Evolutionary conservation across 2,797 vertebrate species (phyloP).

Genomic region (Eupleurogrammus muticus): DNA sequence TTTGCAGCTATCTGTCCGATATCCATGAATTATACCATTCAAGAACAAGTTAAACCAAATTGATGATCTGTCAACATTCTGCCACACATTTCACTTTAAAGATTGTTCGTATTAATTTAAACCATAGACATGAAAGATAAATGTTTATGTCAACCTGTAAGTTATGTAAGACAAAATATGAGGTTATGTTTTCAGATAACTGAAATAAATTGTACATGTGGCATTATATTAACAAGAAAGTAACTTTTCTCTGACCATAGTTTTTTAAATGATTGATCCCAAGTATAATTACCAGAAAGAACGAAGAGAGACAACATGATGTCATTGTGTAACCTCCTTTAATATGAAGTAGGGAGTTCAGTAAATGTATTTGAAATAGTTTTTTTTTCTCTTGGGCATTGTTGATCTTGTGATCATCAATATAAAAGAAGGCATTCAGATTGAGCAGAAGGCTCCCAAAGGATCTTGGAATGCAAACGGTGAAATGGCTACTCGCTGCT

Average conservation of each 20-base stretch:
- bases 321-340: conserved; percentile 11
- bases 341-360: conserved; percentile 3
- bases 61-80: too few relatives aligned
- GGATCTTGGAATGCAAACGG: conserved; percentile 35
- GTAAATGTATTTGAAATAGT: neutral
- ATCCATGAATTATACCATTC: too few relatives aligned
- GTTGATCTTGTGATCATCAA: conserved; percentile 4
- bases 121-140: too few relatives aligned
- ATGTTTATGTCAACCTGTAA: neutral
- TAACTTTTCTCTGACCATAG: neutral
- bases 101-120: too few relatives aligned
- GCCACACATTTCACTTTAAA: too few relatives aligned
- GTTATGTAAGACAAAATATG: neutral
- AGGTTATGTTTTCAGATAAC: too few relatives aligned
- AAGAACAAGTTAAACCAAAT: too few relatives aligned
- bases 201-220: neutral
- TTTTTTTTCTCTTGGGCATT: neutral
- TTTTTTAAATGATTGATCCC: conserved; percentile 9
- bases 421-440: neutral
- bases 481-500: conserved; percentile 30
- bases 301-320: too few relatives aligned
- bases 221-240: neutral
- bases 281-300: neutral
- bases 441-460: conserved; percentile 9
- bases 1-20: too few relatives aligned